Base-by-base conservation (phyloP, 2,888 invertebrate species). In the Prenolepis imparis region DNA sequence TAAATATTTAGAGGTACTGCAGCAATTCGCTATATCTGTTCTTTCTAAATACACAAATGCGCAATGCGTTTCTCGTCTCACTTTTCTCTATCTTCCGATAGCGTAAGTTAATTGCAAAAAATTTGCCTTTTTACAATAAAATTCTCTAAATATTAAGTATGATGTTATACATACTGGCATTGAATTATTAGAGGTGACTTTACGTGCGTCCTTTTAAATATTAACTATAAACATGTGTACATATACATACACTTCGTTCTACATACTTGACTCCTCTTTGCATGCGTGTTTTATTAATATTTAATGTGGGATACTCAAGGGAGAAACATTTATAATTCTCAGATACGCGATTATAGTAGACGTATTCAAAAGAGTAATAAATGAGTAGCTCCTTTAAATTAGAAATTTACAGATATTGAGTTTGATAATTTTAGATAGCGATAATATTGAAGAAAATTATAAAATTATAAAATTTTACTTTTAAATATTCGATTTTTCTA, bases 1-100 rank as follows among this genome's bases (percentile, higher is more conserved):
- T 39, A 77, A 77, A 77, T 55, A 77, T 77, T 77, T 77, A 66
- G 52, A 55, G n/a, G 28, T 32, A 15, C 66, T 48, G 52, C n/a
- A 11, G 52, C 36, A 67, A 55, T 77, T 57, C 28, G 15, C 28
- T 52, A 36, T 21, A 77, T 55, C 52, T 77, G 28, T 77, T 66
- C 66, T 39, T 28, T 66, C 41, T 67, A 77, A 67, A 67, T n/a
- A 41, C 39, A 28, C 52, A 32, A 39, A 77, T 64, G 64, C 18
- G 48, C 48, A 21, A 48, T 8, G n/a, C 24, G 41, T 24, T 48
- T 41, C 41, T 73, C 41, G 18, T 52, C 24, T 5, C n/a, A n/a
- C 28, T 77, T 66, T 55, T n/a, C 15, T 36, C 36, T 5, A 36
- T 36, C 36, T 36, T 36, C 36, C 36, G 36, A 36, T 36, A 36